Percentiles rank a stretch among this genome's conserved stretches.
Conservation (phyloP, 2,797 vertebrate genomes). For the Sternarchorhynchus goeldii region DNA sequence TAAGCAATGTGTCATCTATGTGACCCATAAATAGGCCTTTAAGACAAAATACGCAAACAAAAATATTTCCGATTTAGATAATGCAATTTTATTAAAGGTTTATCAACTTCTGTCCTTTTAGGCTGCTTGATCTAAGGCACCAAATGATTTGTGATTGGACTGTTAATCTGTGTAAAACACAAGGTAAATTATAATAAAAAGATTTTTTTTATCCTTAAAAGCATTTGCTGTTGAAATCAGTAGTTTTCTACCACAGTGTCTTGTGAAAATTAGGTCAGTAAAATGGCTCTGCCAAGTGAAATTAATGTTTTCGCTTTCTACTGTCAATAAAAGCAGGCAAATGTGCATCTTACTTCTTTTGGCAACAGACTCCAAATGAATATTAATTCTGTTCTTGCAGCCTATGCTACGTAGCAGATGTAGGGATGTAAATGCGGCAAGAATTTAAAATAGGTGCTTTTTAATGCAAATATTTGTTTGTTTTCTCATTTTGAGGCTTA, state of each 20-base stretch:
- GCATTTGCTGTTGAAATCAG: slow-evolving; percentile 60
- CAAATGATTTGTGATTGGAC: slow-evolving; percentile 39
- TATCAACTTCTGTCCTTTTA: not conserved
- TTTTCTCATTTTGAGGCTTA: slow-evolving; percentile 51
- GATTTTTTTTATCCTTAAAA: slow-evolving; percentile 50
- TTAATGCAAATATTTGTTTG: slow-evolving; percentile 54
- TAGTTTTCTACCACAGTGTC: slow-evolving; percentile 63
- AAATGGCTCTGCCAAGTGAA: slow-evolving; percentile 64
- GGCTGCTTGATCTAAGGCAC: slow-evolving; percentile 29
- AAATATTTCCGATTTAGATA: not conserved
- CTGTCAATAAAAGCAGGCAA: slow-evolving; percentile 65
- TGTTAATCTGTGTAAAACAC: slow-evolving; percentile 34
- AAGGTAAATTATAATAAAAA: slow-evolving; percentile 39
- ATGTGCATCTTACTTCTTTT: slow-evolving; percentile 56
- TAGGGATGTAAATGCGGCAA: slow-evolving; percentile 49
- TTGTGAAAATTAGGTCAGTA: slow-evolving; percentile 69
- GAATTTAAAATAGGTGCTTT: slow-evolving; percentile 48
- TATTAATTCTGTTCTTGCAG: slow-evolving; percentile 60
- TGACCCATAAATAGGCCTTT: not conserved
- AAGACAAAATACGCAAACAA: not conserved
- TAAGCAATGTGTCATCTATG: not conserved
- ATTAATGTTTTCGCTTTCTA: slow-evolving; percentile 62
- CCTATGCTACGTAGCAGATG: slow-evolving; percentile 25
- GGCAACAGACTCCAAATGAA: slow-evolving; percentile 61
- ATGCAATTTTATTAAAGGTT: too few relatives aligned